Conservation (phyloP, 2,113 vertebrate species). For the Hypomesus transpacificus region DNA sequence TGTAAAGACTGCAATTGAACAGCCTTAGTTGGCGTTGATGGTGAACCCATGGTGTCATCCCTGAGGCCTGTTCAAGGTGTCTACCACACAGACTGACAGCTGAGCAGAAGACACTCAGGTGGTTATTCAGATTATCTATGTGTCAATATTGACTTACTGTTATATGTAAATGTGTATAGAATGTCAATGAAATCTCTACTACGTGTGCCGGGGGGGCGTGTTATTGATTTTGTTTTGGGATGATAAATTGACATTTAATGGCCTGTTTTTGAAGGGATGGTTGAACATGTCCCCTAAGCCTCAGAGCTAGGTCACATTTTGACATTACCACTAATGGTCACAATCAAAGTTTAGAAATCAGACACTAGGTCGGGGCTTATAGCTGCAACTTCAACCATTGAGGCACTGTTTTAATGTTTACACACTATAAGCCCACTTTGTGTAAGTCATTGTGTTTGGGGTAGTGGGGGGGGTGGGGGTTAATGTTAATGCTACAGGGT, state of each 20-base stretch:
- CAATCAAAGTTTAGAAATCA: too few relatives aligned
- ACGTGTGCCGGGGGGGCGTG: not conserved
- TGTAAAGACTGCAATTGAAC: not conserved
- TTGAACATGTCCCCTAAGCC: too few relatives aligned
- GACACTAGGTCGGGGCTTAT: too few relatives aligned
- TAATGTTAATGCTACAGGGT: conserved; percentile 6
- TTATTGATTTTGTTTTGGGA: too few relatives aligned
- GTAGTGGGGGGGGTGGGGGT: conserved; percentile 4
- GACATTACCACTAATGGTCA: too few relatives aligned
- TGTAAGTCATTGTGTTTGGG: conserved; percentile 13
- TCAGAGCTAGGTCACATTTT: too few relatives aligned
- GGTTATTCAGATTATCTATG: not conserved
- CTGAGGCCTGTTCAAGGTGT: not conserved
- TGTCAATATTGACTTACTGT: not conserved
- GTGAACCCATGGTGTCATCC: too few relatives aligned
- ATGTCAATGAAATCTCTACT: not conserved
- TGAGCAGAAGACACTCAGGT: not conserved
- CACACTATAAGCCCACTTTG: not conserved
- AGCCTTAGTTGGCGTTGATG: not conserved
- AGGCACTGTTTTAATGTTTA: too few relatives aligned
- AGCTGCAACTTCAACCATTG: too few relatives aligned
- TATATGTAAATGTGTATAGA: conserved; percentile 8
- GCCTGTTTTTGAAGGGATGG: too few relatives aligned
- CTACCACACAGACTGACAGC: not conserved
- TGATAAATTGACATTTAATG: too few relatives aligned